Percentiles rank a stretch among this genome's conserved stretches.
These are phyloP conservation scores for Aptenodytes forsteri DNA, from an alignment of 2,113 vertebrate genomes.

Conservation along the genomic window DNA sequence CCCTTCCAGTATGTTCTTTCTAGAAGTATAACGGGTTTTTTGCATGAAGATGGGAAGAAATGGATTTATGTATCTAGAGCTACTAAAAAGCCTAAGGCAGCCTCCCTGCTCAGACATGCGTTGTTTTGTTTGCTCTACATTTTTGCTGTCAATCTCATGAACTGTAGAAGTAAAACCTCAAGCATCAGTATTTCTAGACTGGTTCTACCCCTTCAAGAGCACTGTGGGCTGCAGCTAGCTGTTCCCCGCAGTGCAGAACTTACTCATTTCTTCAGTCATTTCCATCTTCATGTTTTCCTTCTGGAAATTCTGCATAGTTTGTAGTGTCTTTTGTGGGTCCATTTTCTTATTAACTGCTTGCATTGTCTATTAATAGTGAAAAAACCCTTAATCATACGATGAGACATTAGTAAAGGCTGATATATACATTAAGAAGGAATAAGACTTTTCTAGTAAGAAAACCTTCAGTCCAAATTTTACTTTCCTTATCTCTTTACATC, in stretches of 20 bases:
- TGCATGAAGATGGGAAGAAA: background rate
- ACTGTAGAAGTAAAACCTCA: background rate
- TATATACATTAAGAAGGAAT: background rate
- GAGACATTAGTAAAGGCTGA: background rate
- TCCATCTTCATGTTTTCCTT: constrained; percentile 99
- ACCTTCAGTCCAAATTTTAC: background rate
- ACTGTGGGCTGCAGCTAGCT: background rate
- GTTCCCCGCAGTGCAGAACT: constrained; percentile 41
- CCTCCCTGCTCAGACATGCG: background rate
- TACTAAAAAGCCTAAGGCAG: background rate
- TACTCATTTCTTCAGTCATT: constrained; percentile 98
- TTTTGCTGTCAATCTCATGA: background rate
- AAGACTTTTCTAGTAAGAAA: background rate
- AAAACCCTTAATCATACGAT: background rate
- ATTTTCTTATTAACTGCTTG: constrained; percentile 97
- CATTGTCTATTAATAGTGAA: constrained; percentile 86
- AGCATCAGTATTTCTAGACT: background rate
- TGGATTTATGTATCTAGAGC: background rate
- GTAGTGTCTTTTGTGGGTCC: constrained; percentile 96
- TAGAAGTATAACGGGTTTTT: background rate
- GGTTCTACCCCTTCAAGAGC: background rate
- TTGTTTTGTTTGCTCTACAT: background rate
- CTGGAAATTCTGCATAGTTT: constrained; percentile 98
- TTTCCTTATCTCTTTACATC: background rate
- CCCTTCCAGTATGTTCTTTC: background rate